Conservation (phyloP, 2,797 vertebrate genomes). For the Sebastes paucispinis region DNA sequence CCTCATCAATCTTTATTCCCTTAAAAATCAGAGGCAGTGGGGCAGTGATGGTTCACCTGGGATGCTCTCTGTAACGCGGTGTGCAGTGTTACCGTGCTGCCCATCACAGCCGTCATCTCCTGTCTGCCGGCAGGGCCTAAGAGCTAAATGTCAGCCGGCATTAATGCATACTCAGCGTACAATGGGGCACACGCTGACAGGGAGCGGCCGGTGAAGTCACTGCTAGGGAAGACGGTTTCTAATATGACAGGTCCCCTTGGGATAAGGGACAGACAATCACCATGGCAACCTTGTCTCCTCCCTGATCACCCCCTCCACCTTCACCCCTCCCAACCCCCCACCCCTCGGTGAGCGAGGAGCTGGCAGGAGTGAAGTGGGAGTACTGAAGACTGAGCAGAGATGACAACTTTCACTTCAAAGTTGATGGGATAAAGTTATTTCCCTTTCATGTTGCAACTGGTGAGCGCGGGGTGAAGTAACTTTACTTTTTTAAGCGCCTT, state of each 20-base stretch:
- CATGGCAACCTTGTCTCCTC: constrained; percentile 56
- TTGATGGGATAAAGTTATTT: constrained; percentile 74
- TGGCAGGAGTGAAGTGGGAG: constrained; percentile 57
- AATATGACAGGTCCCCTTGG: constrained; percentile 51
- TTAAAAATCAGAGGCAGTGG: constrained; percentile 16
- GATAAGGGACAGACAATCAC: constrained; percentile 47
- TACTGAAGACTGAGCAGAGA: constrained; percentile 65
- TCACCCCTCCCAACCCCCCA: not conserved
- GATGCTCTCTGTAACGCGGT: not conserved
- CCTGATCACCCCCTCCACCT: not conserved
- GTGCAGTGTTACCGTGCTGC: constrained; percentile 10
- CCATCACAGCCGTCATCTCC: constrained; percentile 49
- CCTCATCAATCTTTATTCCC: constrained; percentile 43
- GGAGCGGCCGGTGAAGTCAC: constrained; percentile 29
- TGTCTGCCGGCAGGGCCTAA: constrained; percentile 34
- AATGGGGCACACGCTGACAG: constrained; percentile 33
- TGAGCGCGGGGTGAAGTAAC: constrained; percentile 56
- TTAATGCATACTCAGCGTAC: constrained; percentile 61
- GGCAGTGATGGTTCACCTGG: not conserved
- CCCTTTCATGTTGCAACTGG: constrained; percentile 77
- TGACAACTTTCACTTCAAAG: constrained; percentile 80
- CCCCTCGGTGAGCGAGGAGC: constrained; percentile 25
- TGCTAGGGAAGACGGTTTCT: constrained; percentile 22
- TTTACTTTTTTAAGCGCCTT: constrained; percentile 61
- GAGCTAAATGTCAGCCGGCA: constrained; percentile 66